A percentile compares a stretch with the other conserved stretches of the same genome.
phyloP scores from a whole-genome alignment of 2,113 vertebrate species.

The Rhabdornis inornatus region DNA sequence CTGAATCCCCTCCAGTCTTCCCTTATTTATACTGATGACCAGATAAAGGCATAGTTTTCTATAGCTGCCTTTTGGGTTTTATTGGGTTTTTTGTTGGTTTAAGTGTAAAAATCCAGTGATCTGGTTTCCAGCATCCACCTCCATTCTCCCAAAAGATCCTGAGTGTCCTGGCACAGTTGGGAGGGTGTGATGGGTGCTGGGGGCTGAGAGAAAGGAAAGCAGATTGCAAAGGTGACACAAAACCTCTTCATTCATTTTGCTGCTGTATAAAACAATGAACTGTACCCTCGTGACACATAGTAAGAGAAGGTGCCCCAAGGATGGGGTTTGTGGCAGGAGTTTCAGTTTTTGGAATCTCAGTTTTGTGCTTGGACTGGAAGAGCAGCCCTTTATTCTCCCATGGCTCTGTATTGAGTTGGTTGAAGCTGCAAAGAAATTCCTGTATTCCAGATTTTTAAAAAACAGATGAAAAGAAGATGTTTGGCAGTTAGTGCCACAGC shows the following conservation, averaged over 20 bases:
- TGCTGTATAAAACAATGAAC: background rate
- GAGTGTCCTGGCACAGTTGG: background rate
- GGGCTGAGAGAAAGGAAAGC: background rate
- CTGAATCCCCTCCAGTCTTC: background rate
- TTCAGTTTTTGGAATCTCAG: background rate
- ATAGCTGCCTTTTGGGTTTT: background rate
- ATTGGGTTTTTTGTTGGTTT: background rate
- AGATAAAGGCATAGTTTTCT: background rate
- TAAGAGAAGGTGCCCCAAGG: background rate
- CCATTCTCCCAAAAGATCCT: rapidly evolving
- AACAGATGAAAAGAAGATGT: background rate
- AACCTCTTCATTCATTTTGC: background rate
- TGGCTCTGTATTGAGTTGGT: background rate
- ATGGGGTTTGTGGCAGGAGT: background rate
- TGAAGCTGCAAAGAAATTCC: background rate
- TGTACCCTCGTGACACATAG: rapidly evolving
- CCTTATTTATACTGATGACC: background rate
- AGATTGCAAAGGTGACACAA: background rate
- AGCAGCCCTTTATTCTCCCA: background rate
- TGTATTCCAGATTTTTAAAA: background rate
- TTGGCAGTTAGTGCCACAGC: background rate
- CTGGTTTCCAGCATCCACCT: background rate
- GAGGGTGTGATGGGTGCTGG: background rate
- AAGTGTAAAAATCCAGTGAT: background rate
- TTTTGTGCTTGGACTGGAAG: background rate